A percentile compares a stretch with the other conserved stretches of the same genome.
These are phyloP conservation scores for Trimorus sp. DNA, from an alignment of 2,888 invertebrate species.

Conservation along the genomic window DNA sequence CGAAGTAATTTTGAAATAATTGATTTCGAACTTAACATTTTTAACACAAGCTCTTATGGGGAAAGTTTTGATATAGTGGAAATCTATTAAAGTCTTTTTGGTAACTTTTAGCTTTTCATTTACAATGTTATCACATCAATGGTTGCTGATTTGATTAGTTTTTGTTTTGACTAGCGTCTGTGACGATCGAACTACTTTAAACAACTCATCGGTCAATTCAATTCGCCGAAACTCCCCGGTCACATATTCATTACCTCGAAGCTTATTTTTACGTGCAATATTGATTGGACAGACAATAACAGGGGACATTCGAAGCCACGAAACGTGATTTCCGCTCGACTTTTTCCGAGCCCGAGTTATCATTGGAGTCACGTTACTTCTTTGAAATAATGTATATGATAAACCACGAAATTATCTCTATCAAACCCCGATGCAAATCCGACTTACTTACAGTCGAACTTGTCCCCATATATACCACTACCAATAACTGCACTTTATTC, in stretches of 20 bases:
- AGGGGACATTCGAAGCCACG: neutral
- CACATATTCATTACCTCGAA: slow-evolving; percentile 20
- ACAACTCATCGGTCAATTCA: too few species aligned
- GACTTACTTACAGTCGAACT: slow-evolving; percentile 37
- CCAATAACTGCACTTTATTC: slow-evolving; percentile 44
- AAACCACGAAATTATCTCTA: slow-evolving; percentile 37
- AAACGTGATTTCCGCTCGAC: slow-evolving; percentile 1
- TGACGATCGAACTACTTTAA: too few species aligned
- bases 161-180: too few species aligned
- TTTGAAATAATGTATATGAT: slow-evolving; percentile 26
- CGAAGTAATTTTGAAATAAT: too few species aligned
- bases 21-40: too few species aligned
- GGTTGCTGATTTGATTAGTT: too few species aligned
- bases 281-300: slow-evolving; percentile 26
- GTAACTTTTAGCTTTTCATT: too few species aligned
- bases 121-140: too few species aligned
- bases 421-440: slow-evolving; percentile 32
- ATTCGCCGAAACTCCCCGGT: slow-evolving; percentile 6
- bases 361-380: slow-evolving; percentile 28
- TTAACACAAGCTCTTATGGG: too few species aligned
- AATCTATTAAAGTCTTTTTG: too few species aligned
- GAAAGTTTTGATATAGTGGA: too few species aligned
- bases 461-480: slow-evolving; percentile 9
- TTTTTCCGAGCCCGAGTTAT: slow-evolving; percentile 18
- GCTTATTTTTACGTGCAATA: slow-evolving; percentile 18